A percentile compares a stretch with the other conserved stretches of the same genome.
Conservation (phyloP, 1,140 invertebrate species). For the Neodiprion lecontei region DNA sequence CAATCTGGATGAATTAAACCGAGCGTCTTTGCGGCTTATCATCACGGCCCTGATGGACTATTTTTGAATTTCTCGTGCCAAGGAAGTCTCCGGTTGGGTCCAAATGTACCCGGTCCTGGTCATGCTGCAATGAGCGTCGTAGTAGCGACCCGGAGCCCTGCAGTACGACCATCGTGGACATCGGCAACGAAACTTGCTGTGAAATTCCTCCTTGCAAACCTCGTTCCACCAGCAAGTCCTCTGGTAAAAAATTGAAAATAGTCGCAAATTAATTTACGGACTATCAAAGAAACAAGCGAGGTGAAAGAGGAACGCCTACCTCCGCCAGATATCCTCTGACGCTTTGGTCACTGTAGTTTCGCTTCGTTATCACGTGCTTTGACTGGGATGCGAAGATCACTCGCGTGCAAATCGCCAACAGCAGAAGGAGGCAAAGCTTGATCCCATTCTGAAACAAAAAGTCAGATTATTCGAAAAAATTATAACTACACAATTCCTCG, state of each 20-base stretch:
- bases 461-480: background rate
- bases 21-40: background rate
- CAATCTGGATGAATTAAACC: background rate
- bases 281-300: background rate
- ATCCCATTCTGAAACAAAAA: slow-evolving; percentile 32
- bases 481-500: background rate
- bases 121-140: slow-evolving; percentile 89
- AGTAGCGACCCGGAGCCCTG: slow-evolving; percentile 85
- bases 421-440: slow-evolving; percentile 33
- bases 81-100: slow-evolving; percentile 74
- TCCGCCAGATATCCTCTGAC: slow-evolving; percentile 81
- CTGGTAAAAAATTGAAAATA: slow-evolving; percentile 59
- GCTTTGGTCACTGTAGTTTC: slow-evolving; percentile 79
- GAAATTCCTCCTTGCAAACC: slow-evolving; percentile 90
- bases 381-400: slow-evolving; percentile 37
- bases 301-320: slow-evolving; percentile 58
- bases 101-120: slow-evolving; percentile 89
- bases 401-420: slow-evolving; percentile 37
- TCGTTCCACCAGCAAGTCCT: slow-evolving; percentile 93
- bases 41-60: slow-evolving; percentile 25
- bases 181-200: slow-evolving; percentile 83
- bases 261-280: slow-evolving; percentile 6
- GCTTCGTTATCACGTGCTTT: slow-evolving; percentile 63
- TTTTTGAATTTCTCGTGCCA: slow-evolving; percentile 49
- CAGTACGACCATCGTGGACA: slow-evolving; percentile 89